Evolutionary conservation across 2,888 invertebrate species (phyloP), one percentile per base, ranked within the genome.

Genomic region (Lithophane socia): DNA sequence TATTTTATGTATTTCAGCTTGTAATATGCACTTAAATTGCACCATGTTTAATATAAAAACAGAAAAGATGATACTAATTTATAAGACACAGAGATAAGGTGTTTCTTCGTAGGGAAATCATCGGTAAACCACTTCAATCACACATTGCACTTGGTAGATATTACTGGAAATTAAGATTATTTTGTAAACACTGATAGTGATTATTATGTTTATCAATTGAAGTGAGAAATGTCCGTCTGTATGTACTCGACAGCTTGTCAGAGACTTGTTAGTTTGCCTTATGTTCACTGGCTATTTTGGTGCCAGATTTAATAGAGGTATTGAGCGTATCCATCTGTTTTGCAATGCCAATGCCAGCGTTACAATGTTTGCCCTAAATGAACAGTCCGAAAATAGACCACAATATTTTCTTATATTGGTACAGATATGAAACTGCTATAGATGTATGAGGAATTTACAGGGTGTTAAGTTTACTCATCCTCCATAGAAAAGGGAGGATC

Each of bases 91-190:
- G 12, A 58, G 61, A 82, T 73, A 81, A 60, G 47, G n/a, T 7
- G 5, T 4, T 16, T 47, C 24, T 52, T 52, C 12, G 12, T 13
- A 47, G 52, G 61, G 60, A 70, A 72, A 47, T 18, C 24, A 8
- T 49, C 37, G 29, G 16, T 77, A 73, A 73, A 68, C 60, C 47
- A 73, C 85, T 82, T 54, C 67, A 81, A 72, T 64, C 54, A 73
- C 54, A 60, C 24, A 24, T 37, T 29, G 42, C 58, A 58, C 56
- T 56, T 56, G 24, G 0, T 54, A 61, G 54, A 69, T 69, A 68
- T 12, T 29, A 52, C 44, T 37, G 68, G 37, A 77, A 77, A 77
- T 85, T 74, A 74, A 63, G 82, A 83, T 83, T 69, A 83, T 42
- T 71, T 68, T 47, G 16, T 71, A 56, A 9, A 10, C n/a, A 60